Conservation (phyloP, 1,140 invertebrate genomes). For the Eufriesea mexicana region DNA sequence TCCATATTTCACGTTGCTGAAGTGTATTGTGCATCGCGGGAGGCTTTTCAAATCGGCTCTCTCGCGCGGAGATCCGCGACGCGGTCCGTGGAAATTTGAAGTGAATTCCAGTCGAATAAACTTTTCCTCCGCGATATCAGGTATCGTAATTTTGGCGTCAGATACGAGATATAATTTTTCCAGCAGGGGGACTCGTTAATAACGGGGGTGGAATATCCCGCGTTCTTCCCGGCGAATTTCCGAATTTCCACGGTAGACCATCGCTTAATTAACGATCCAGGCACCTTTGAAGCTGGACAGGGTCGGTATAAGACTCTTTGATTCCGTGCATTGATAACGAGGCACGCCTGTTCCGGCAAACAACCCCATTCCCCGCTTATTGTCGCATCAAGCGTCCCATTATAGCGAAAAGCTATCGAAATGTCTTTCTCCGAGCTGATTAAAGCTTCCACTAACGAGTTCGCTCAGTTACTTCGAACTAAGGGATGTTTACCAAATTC, state of each 20-base stretch:
- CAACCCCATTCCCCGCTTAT: background rate
- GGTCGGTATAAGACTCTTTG: too few relatives aligned
- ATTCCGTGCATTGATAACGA: background rate
- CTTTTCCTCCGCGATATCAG: background rate
- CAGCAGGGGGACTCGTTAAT: too few relatives aligned
- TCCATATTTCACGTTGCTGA: slow-evolving; percentile 24
- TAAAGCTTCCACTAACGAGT: background rate
- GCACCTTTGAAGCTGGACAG: too few relatives aligned
- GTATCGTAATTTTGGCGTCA: background rate
- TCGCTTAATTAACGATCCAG: too few relatives aligned
- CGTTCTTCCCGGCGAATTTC: too few relatives aligned
- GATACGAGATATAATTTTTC: too few relatives aligned
- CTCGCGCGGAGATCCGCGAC: background rate
- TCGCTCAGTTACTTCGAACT: background rate
- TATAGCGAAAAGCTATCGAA: background rate
- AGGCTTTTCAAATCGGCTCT: background rate
- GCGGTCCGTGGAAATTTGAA: background rate
- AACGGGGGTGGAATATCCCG: too few relatives aligned
- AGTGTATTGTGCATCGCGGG: background rate
- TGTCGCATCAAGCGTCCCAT: background rate
- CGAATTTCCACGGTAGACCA: too few relatives aligned
- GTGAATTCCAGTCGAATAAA: background rate
- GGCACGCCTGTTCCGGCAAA: background rate
- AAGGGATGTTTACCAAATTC: background rate
- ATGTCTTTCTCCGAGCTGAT: background rate